Evolutionary conservation across 2,113 vertebrate species (phyloP), one percentile per base, ranked within the genome.

Genomic region (Halcyon malimbica): DNA sequence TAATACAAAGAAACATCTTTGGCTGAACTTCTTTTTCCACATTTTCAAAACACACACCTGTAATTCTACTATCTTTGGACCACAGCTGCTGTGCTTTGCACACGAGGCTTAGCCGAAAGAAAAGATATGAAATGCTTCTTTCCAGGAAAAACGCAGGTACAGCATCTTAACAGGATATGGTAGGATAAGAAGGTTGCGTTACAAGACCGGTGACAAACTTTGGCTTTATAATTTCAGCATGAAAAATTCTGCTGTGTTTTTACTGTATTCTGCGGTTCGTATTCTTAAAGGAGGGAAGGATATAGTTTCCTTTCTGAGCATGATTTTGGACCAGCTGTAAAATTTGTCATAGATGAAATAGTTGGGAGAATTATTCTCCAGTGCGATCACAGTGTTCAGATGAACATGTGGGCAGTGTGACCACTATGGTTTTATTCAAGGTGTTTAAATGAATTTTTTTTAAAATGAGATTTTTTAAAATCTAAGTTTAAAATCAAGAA

Each of bases 31-130:
- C 73, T 93, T 68, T 82, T 93, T 77, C 68, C 46, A 92, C 78
- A 73, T 85, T 94, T 86, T 89, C 89, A 94, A 96, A 96, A 87
- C 48, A 97, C 70, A 96, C 78, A 96, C 70, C 93, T 69, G 53
- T 54, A 88, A 95, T 86, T 96, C 92, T 90, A 63, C 70, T 94
- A 46, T 91, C 95, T 71, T 86, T 89, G 91, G 67, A 92, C 25
- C 5, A 2, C 93, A 91, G 64, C 69, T 83, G 75, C 79, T 95
- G 48, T 86, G 70, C 73, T 96, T 83, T 85, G 46, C 37, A 57
- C 79, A 95, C n/a, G 50, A 76, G 78, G 37, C 46, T 90, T 89
- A 93, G 65, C 65, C 16, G 8, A 63, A 92, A 91, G 41, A 94
- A 96, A 97, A 97, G 25, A 87, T 95, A 92, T 54, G 0, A 84